Evolutionary conservation across 2,113 vertebrate species (phyloP).

Genomic region (Corvus moneduloides): DNA sequence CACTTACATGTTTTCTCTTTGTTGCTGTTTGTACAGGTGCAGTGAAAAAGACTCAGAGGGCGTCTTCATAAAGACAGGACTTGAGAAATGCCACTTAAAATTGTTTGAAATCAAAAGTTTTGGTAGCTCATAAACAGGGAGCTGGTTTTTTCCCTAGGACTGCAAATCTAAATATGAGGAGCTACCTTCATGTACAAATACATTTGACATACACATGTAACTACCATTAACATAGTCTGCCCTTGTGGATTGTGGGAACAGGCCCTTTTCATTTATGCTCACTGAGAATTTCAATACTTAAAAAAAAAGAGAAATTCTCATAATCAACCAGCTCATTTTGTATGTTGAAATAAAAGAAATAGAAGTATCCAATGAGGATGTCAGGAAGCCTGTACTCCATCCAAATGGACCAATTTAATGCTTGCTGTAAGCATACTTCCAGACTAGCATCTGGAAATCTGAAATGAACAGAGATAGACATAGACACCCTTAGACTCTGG

Average conservation of each 20-base stretch:
- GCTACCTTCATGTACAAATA: background rate
- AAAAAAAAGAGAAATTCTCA: background rate
- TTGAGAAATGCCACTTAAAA: conserved; percentile 54
- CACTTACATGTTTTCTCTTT: conserved; percentile 59
- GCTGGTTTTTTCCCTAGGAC: background rate
- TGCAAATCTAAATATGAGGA: conserved; percentile 18
- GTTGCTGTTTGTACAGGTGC: conserved; percentile 74
- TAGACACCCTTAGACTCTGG: conserved; percentile 28
- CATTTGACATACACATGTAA: background rate
- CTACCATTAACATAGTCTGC: background rate
- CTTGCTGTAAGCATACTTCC: conserved; percentile 4
- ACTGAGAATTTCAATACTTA: background rate
- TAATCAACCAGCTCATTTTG: background rate
- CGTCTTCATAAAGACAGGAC: conserved; percentile 32
- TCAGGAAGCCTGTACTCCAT: conserved; percentile 14
- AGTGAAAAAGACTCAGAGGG: conserved; percentile 38
- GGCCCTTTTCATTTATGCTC: background rate
- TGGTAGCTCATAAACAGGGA: conserved; percentile 32
- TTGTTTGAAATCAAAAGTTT: conserved; percentile 59
- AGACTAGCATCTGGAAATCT: conserved; percentile 58
- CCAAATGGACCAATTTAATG: conserved; percentile 40
- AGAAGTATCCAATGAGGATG: background rate
- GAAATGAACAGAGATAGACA: conserved; percentile 44
- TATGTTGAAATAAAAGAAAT: conserved; percentile 12
- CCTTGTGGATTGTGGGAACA: background rate